Conservation (phyloP, 2,797 vertebrate species). For the Spinibarbus caldwelli region DNA sequence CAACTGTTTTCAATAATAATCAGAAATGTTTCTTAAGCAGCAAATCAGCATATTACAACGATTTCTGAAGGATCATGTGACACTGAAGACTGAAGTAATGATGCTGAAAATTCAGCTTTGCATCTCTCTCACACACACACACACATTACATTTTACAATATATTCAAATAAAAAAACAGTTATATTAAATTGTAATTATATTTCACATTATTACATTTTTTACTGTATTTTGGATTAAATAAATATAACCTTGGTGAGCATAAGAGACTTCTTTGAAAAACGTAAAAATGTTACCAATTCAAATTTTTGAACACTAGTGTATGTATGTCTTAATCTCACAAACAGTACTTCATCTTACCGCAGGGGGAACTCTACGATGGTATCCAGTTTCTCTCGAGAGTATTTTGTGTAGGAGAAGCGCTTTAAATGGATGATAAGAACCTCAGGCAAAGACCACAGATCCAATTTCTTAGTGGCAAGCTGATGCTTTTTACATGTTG, state of each 20-base stretch:
- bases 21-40: not conserved
- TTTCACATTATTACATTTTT: not conserved
- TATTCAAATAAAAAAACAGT: not conserved
- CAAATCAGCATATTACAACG: not conserved
- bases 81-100: not conserved
- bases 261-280: too few species aligned
- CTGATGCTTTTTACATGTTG: constrained; percentile 87
- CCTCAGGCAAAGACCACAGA: constrained; percentile 88
- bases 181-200: not conserved
- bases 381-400: constrained; percentile 89
- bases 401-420: constrained; percentile 89
- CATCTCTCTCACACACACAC: too few species aligned
- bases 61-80: not conserved
- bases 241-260: too few species aligned
- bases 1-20: not conserved
- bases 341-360: constrained; percentile 68
- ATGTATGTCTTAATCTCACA: not conserved
- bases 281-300: too few species aligned
- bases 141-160: not conserved
- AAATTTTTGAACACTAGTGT: not conserved
- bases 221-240: not conserved
- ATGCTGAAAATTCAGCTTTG: not conserved
- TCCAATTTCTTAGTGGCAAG: constrained; percentile 91
- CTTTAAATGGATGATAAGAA: constrained; percentile 90
- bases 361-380: constrained; percentile 87